Evolutionary conservation across 2,888 invertebrate species (phyloP), one percentile per base, ranked within the genome.

Genomic region (Pterostichus madidus): DNA sequence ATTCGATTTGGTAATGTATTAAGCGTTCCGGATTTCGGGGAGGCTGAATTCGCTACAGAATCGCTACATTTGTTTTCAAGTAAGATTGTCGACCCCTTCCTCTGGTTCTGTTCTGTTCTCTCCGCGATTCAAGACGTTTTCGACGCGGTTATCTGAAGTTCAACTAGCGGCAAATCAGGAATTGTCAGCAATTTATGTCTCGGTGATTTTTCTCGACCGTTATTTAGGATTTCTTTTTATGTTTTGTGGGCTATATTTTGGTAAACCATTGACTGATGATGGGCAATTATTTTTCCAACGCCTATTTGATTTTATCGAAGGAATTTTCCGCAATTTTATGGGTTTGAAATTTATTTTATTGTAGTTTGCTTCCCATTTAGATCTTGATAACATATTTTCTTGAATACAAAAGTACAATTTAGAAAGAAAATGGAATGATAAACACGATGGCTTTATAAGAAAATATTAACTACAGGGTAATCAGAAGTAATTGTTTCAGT

Each of bases 111-210:
- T 32, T 32, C 35, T 64, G 59, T 59, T 64, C 35, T 11, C n/a
- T 7, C 3, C 64, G 64, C 64, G 64, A 64, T 17, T 24, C 44
- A 49, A 24, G 52, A 52, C 75, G 52, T 49, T 52, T 52, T 75
- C 75, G 31, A 52, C 8, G n/a, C 75, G 49, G 52, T 75, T 75
- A 75, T 75, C 75, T 75, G n/a, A 31, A 75, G 75, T 75, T 75
- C 75, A 75, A 75, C 75, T 75, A 52, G 31, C 75, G 52, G 75
- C 75, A 75, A 75, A 52, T 75, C 75, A 75, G 52, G 75, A 52
- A 75, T 75, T 75, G 75, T 52, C 75, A 75, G 75, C 75, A 75
- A 75, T 75, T 75, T 75, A 75, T 75, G 13, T 75, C 75, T 24
- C 7, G n/a, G 75, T 5, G 52, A 52, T 52, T 75, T 75, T 44